These are phyloP conservation scores for Cacoxenus indagator DNA, from an alignment of 2,888 invertebrate genomes.

Conservation along the genomic window DNA sequence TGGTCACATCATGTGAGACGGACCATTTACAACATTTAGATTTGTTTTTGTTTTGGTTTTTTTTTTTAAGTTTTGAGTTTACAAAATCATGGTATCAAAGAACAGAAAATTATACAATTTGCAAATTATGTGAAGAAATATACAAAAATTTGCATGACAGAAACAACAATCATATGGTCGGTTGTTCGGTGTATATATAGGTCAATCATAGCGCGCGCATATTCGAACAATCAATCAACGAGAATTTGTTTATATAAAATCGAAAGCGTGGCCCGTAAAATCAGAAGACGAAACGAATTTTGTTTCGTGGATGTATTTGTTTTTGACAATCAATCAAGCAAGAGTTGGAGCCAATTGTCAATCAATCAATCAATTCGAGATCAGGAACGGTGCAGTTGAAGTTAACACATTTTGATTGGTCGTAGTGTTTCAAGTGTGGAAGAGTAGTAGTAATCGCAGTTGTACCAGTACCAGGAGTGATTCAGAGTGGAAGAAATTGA, in stretches of 20 bases:
- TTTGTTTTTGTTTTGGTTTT: background rate
- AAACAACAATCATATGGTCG: no score
- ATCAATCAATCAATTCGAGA: slow-evolving; percentile 49
- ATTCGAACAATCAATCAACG: slow-evolving; percentile 56
- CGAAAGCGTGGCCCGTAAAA: background rate
- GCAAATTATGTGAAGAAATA: background rate
- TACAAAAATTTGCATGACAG: background rate
- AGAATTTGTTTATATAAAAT: slow-evolving; percentile 38
- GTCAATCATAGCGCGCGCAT: slow-evolving; percentile 47
- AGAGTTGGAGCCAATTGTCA: slow-evolving; percentile 4
- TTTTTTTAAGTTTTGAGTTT: background rate
- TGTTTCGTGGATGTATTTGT: slow-evolving; percentile 28
- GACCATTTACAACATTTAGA: slow-evolving; percentile 11
- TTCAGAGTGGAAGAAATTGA: slow-evolving; percentile 4
- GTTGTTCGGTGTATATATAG: no score
- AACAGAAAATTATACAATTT: no score
- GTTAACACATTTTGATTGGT: slow-evolving; percentile 5
- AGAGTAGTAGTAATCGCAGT: background rate
- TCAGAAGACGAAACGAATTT: slow-evolving; percentile 43
- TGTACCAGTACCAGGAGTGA: slow-evolving; percentile 9
- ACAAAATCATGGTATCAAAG: background rate
- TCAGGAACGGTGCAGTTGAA: slow-evolving; percentile 28
- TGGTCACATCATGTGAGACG: no score
- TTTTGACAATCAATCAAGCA: background rate
- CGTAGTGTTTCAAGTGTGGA: background rate